Base-by-base conservation (phyloP, 2,113 vertebrate genomes). In the Uropsilus gracilis region DNA sequence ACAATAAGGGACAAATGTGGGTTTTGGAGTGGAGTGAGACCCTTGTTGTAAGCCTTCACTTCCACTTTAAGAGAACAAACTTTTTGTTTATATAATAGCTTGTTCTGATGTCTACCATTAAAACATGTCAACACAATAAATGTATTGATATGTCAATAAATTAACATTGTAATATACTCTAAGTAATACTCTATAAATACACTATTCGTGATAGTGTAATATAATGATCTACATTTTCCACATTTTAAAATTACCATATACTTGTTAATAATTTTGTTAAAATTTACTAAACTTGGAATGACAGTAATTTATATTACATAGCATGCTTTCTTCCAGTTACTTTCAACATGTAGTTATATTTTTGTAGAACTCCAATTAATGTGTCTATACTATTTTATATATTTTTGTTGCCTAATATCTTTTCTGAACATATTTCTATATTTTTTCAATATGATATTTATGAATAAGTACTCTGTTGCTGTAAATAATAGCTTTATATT, bases 231-330 rank as follows among this genome's bases (percentile, higher is more conserved):
- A 32, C 18, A 44, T 82, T 92, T 84, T 89, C 20, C 32, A 73
- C 63, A 68, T 69, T 95, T 94, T 72, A 77, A 91, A 86, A 81
- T 81, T 53, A 57, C 63, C 59, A 14, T 63, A 59, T 55, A 55
- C 32, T 84, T 90, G 26, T 68, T 72, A 88, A 86, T 6, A 78
- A 68, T 80, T 84, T 90, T 90, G 80, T 88, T 94, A 88, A 86
- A 86, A 83, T 92, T 8, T 55, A 80, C 80, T 18, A 68, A 89
- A 55, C 34, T 89, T 66, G 10, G 71, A 34, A 73, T 55, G 13
- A 5, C 2, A 42, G 26, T 16, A 69, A 78, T 72, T 88, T 82
- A 10, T 82, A 75, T 88, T 66, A 72, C 55, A 24, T 57, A 81
- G 66, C 72, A 77, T 68, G 77, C 68, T 55, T 30, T 76, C 28